A percentile compares a stretch with the other conserved stretches of the same genome.
Evolutionary conservation across 2,797 vertebrate species (phyloP).

Genomic region (Sarcophilus harrisii): DNA sequence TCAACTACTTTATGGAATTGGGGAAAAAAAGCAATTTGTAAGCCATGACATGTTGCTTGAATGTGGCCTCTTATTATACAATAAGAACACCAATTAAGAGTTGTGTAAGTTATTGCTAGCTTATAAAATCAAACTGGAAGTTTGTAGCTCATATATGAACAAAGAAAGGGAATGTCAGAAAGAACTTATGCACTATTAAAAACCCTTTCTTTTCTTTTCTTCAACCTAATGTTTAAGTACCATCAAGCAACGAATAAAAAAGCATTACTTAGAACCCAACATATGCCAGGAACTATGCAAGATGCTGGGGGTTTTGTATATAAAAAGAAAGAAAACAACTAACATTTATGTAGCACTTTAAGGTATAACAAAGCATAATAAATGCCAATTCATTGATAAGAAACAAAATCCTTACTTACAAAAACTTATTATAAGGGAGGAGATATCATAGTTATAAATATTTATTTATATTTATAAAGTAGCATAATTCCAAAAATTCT

Average conservation of each 20-base stretch:
- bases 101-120: background rate
- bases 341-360: background rate
- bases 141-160: background rate
- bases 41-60: background rate
- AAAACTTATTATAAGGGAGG: background rate
- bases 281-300: background rate
- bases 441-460: background rate
- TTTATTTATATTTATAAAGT: background rate
- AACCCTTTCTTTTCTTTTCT: background rate
- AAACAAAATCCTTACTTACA: background rate
- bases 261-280: background rate
- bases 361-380: background rate
- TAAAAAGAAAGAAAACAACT: background rate
- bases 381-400: background rate
- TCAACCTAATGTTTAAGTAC: background rate
- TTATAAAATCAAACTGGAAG: background rate
- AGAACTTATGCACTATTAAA: background rate
- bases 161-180: background rate
- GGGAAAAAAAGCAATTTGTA: background rate
- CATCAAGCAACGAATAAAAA: background rate
- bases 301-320: background rate
- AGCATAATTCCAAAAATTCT: background rate
- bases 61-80: background rate
- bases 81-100: background rate
- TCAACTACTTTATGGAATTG: background rate